phyloP scores from a whole-genome alignment of 2,113 vertebrate genomes.

The Turnix velox region DNA sequence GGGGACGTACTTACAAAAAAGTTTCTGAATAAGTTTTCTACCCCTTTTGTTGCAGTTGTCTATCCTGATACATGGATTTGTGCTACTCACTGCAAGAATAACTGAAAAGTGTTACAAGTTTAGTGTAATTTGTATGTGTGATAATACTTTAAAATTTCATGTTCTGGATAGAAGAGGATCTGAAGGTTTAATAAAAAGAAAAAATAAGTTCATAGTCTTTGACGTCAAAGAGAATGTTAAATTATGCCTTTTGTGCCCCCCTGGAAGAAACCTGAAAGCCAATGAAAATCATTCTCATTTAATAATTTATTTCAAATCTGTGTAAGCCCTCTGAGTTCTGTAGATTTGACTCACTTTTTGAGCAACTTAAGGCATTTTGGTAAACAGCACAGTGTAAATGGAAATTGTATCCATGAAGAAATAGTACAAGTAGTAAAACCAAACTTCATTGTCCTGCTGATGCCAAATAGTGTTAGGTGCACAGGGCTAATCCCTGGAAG shows the following conservation, averaged over 20 bases:
- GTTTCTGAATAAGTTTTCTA: not conserved
- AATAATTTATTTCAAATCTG: constrained; percentile 20
- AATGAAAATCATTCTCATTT: not conserved
- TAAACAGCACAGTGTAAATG: not conserved
- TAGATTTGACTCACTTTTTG: not conserved
- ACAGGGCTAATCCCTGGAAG: not conserved
- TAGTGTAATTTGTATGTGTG: not conserved
- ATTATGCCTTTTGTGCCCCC: not conserved
- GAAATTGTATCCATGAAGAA: not conserved
- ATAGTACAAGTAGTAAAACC: not conserved
- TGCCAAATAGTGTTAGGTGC: not conserved
- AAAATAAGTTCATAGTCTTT: not conserved
- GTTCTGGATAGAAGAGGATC: not conserved
- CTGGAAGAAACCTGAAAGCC: not conserved
- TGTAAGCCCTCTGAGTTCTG: not conserved
- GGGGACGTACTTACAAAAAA: not conserved
- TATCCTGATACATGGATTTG: not conserved
- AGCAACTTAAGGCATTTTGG: not conserved
- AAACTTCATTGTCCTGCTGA: not conserved
- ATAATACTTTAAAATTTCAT: not conserved
- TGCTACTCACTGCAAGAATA: not conserved
- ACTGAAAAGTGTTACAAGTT: not conserved
- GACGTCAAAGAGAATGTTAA: constrained; percentile 8
- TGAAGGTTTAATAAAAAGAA: not conserved
- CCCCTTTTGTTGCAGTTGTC: not conserved